phyloP scores from a whole-genome alignment of 1,140 invertebrate species.

The Sogatella furcifera region DNA sequence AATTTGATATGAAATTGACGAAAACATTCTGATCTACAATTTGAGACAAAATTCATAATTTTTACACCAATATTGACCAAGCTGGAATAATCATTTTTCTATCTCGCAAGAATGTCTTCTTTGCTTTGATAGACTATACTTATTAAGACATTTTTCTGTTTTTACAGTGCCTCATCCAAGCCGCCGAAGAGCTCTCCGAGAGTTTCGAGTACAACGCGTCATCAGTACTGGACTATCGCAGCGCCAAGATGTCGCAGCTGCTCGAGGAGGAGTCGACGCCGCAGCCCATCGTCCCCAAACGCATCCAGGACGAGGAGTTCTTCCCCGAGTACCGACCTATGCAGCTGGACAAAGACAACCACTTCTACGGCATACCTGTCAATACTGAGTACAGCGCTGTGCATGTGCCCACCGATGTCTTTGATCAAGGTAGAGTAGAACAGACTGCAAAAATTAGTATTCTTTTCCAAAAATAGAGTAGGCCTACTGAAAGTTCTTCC shows the following conservation, averaged over 20 bases:
- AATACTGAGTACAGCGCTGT: constrained; percentile 77
- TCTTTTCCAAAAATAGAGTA: too few species aligned
- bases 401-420: constrained; percentile 91
- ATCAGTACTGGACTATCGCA: constrained; percentile 47
- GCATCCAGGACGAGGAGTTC: constrained; percentile 2
- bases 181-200: constrained; percentile 50
- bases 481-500: too few species aligned
- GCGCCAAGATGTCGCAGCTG: constrained; percentile 51
- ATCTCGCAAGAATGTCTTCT: too few species aligned
- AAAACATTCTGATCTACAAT: too few species aligned
- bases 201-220: constrained; percentile 37
- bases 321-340: constrained; percentile 24
- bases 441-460: too few species aligned
- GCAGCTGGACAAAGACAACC: constrained; percentile 42
- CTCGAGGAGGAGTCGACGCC: background rate
- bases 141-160: constrained; percentile 14
- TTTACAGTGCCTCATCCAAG: constrained; percentile 55
- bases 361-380: constrained; percentile 77
- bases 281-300: background rate
- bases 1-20: too few species aligned
- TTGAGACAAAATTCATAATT: too few species aligned
- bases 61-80: too few species aligned
- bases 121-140: too few species aligned
- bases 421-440: constrained; percentile 44
- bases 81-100: too few species aligned